Conservation (phyloP, 2,113 vertebrate species). For the Motacilla tschutschensis region DNA sequence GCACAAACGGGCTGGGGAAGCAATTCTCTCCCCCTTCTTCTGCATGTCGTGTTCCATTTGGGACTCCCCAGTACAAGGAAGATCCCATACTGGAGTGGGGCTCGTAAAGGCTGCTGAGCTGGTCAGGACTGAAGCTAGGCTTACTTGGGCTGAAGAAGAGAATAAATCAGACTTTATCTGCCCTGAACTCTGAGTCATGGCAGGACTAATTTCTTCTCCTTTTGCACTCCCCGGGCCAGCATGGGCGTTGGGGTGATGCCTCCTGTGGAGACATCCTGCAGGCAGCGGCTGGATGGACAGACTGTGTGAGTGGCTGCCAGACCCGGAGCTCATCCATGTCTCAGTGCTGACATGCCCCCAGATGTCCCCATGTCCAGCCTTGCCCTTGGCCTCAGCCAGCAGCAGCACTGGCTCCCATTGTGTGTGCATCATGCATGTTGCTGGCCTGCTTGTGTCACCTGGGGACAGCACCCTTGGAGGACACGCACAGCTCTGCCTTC, state of each 20-base stretch:
- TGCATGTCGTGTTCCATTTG: not conserved
- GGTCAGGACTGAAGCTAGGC: not conserved
- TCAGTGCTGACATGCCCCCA: not conserved
- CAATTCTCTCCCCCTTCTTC: accelerated
- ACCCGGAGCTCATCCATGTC: not conserved
- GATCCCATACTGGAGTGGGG: not conserved
- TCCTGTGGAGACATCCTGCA: not conserved
- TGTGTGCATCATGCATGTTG: not conserved
- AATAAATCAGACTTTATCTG: not conserved
- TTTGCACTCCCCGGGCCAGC: not conserved
- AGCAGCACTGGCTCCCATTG: accelerated
- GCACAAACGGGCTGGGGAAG: not conserved
- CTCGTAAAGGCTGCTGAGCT: not conserved
- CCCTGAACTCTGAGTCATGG: not conserved
- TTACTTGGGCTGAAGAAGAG: not conserved
- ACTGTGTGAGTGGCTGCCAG: not conserved
- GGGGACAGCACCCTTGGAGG: not conserved
- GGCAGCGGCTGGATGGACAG: not conserved
- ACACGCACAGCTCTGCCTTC: not conserved
- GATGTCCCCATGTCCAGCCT: not conserved
- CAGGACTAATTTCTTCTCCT: not conserved
- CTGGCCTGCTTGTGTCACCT: accelerated
- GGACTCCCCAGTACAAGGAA: not conserved
- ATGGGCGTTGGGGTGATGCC: not conserved
- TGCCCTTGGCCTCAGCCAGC: not conserved